phyloP scores from a whole-genome alignment of 2,113 vertebrate species.

The Cyrtonyx montezumae region DNA sequence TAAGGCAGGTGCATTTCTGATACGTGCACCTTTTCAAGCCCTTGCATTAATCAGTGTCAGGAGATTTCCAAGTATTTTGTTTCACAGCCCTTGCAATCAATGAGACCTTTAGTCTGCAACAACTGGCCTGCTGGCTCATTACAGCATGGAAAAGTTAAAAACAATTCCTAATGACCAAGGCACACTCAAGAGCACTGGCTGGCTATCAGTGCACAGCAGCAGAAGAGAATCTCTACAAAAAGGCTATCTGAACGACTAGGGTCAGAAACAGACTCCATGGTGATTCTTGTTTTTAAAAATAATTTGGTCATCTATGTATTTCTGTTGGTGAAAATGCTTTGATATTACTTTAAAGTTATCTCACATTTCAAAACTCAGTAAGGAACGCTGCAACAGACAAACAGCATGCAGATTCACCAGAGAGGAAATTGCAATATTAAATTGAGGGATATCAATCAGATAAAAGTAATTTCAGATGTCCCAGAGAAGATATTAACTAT shows the following conservation, averaged over 20 bases:
- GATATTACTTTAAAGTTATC: neutral
- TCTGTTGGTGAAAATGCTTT: neutral
- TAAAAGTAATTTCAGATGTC: neutral
- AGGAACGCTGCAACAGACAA: neutral
- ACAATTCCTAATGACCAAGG: conserved; percentile 57
- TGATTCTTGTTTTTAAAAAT: neutral
- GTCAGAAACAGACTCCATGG: neutral
- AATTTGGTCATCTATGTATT: neutral
- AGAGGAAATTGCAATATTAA: fast-evolving
- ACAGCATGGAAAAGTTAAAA: conserved; percentile 11
- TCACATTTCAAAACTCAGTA: neutral
- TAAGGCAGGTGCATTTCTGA: conserved; percentile 14
- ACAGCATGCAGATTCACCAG: neutral
- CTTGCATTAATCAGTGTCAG: conserved; percentile 20
- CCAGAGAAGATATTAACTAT: neutral
- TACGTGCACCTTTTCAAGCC: conserved; percentile 5
- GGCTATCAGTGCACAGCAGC: neutral
- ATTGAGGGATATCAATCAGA: neutral
- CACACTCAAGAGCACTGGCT: conserved; percentile 36
- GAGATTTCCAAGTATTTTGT: conserved; percentile 56
- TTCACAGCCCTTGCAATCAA: conserved; percentile 23
- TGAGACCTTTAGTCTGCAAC: conserved; percentile 41
- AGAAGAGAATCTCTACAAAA: neutral
- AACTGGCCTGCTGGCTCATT: conserved; percentile 33
- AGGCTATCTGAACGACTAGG: neutral